These are phyloP conservation scores for Dioctria rufipes DNA, from an alignment of 2,888 invertebrate species.

Conservation along the genomic window DNA sequence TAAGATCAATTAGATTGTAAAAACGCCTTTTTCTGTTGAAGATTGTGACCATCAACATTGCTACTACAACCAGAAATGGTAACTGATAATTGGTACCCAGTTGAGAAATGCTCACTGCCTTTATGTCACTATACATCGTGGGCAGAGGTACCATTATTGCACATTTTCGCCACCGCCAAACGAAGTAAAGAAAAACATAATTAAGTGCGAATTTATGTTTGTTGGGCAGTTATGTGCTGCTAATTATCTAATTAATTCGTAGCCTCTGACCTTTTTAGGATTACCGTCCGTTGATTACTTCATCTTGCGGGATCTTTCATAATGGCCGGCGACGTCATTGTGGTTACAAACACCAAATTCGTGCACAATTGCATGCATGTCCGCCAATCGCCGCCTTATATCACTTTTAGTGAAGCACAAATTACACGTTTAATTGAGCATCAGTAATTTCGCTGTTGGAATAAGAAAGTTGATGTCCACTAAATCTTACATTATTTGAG, in stretches of 20 bases:
- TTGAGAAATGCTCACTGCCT: neutral
- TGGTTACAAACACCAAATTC: too few relatives aligned
- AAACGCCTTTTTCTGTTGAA: too few relatives aligned
- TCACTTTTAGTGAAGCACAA: too few relatives aligned
- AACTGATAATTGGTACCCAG: conserved; percentile 28
- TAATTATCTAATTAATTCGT: conserved; percentile 45
- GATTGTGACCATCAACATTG: conserved; percentile 22
- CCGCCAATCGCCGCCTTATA: too few relatives aligned
- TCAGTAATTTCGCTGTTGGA: too few relatives aligned
- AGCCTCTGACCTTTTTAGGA: conserved; percentile 36
- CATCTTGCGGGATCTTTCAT: conserved; percentile 11
- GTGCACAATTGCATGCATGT: too few relatives aligned
- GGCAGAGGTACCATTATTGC: conserved; percentile 27
- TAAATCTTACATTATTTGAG: too few relatives aligned
- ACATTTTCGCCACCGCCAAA: conserved; percentile 10
- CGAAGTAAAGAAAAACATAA: conserved; percentile 1
- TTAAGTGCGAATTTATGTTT: conserved; percentile 48
- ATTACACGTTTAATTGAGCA: too few relatives aligned
- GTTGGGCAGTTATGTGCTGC: conserved; percentile 20
- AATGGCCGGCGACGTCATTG: too few relatives aligned
- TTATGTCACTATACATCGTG: neutral
- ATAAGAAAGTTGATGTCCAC: too few relatives aligned
- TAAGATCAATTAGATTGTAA: too few relatives aligned
- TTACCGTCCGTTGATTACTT: conserved; percentile 23
- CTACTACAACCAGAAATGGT: conserved; percentile 16